A percentile compares a stretch with the other conserved stretches of the same genome.
These are phyloP conservation scores for Tychaedon coryphoeus DNA, from an alignment of 2,113 vertebrate genomes.

Conservation along the genomic window DNA sequence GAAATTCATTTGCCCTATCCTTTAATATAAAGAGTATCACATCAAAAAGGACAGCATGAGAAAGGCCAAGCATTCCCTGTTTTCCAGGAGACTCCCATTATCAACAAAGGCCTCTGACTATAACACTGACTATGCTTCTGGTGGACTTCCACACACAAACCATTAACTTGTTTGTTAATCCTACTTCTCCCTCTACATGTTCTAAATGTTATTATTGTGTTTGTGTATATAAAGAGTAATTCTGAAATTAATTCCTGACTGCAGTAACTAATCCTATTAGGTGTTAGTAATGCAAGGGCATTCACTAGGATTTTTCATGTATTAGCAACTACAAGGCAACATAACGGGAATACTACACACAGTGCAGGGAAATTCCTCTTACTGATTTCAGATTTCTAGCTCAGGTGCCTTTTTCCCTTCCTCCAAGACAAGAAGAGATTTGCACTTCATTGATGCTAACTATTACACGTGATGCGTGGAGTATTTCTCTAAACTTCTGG, in stretches of 20 bases:
- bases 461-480: neutral
- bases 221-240: neutral
- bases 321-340: neutral
- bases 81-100: neutral
- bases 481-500: neutral
- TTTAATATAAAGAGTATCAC: neutral
- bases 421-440: neutral
- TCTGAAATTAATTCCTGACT: neutral
- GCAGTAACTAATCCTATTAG: neutral
- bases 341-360: neutral
- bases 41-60: neutral
- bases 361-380: neutral
- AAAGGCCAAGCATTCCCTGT: neutral
- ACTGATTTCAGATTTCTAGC: neutral
- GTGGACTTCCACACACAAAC: neutral
- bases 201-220: neutral
- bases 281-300: neutral
- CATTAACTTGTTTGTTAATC: neutral
- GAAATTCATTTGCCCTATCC: neutral
- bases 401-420: neutral
- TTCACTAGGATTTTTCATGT: neutral
- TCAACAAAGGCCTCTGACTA: neutral
- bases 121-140: neutral
- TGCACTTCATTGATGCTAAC: neutral
- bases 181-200: neutral